Evolutionary conservation across 2,113 vertebrate species (phyloP).

Genomic region (zebrafish (Danio rerio)): DNA sequence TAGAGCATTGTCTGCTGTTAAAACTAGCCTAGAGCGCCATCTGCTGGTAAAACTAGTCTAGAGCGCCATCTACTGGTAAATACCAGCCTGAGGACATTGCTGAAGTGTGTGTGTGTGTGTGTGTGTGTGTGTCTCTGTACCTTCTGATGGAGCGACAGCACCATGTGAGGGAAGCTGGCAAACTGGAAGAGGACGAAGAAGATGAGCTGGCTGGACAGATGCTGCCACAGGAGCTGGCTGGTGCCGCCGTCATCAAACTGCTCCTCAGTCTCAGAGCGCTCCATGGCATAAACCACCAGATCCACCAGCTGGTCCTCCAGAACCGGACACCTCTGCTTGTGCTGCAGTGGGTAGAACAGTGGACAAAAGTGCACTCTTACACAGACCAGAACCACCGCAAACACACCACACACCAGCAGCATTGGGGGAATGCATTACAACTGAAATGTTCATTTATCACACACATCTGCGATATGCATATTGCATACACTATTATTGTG

Average conservation of each 20-base stretch:
- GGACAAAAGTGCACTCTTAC: conserved; percentile 65
- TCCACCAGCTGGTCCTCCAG: conserved; percentile 99
- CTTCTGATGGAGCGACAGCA: conserved; percentile 98
- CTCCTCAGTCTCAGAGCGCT: conserved; percentile 97
- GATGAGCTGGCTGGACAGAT: conserved; percentile 99
- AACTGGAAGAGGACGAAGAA: conserved; percentile 99
- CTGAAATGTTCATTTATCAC: too few relatives aligned
- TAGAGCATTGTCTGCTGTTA: too few relatives aligned
- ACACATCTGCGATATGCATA: too few relatives aligned
- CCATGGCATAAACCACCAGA: conserved; percentile 98
- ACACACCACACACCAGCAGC: neutral
- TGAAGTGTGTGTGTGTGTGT: too few relatives aligned
- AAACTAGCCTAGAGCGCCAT: too few relatives aligned
- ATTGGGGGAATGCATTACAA: too few relatives aligned
- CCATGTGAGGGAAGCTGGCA: conserved; percentile 99
- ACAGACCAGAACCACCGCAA: neutral
- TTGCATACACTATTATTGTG: too few relatives aligned
- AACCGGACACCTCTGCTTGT: conserved; percentile 97
- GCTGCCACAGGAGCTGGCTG: conserved; percentile 98
- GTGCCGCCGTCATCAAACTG: conserved; percentile 98
- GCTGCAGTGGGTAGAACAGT: conserved; percentile 82
- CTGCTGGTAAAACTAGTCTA: too few relatives aligned
- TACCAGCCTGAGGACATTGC: too few relatives aligned
- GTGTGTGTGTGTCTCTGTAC: conserved; percentile 67
- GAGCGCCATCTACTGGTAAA: too few relatives aligned